Evolutionary conservation across 2,888 invertebrate species (phyloP), one percentile per base, ranked within the genome.

Genomic region (Nudaria mundana): DNA sequence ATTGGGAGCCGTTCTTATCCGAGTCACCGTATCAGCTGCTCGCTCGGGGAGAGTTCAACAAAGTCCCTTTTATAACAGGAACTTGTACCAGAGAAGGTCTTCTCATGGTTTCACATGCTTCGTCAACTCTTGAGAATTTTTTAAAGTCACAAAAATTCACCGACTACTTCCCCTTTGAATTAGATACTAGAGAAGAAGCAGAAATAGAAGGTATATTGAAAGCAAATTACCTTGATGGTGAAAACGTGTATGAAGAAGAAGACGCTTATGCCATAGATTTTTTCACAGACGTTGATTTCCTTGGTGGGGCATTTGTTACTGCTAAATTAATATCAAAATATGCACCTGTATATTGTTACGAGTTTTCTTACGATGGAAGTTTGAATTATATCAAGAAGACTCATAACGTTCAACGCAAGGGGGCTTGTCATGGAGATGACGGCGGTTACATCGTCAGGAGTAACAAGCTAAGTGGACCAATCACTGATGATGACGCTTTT

Each of bases 361-460:
- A 89, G 38, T 92, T 92, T 59, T 76, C 90, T 1, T 92, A 91
- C 42, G 85, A 89, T 26, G 91, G 92, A 2, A 73, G 69, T 8
- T 71, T 91, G 2, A 91, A 91, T 61, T 79, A 87, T 42, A 70
- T 83, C 12, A 91, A 92, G 51, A 81, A 76, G 36, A 61, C 76
- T 5, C 60, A 77, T 7, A 74, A 81, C 16, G 74, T 90, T 8
- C 50, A 81, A 1, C 70, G 87, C 0, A 64, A 74, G 50, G 93
- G 92, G 2, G 88, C 91, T 0, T 88, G 90, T 23, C 93, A 93
- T 58, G 90, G 81, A 0, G 93, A 93, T 49, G 93, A 93, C 0
- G 69, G 91, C 0, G 89, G 89, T 7, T 92, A 92, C 52, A 43
- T 93, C 1, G 85, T 92, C 16, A 90, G 87, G 40, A 63, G 60